Conservation (phyloP, 2,888 invertebrate species). For the Plusia festucae region DNA sequence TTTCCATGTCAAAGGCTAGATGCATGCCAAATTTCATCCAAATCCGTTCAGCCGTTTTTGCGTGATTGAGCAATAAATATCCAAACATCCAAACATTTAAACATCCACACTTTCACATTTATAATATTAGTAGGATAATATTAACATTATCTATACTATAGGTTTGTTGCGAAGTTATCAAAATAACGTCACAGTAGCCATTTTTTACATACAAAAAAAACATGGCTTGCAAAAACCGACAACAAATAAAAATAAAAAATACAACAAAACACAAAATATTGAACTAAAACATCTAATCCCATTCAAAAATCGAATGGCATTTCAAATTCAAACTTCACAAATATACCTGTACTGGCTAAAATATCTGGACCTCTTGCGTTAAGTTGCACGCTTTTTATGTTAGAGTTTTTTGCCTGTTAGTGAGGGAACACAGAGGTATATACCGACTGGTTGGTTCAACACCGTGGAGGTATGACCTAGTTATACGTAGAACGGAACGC, state of each 20-base stretch:
- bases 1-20: too few species aligned
- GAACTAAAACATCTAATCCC: slow-evolving; percentile 26
- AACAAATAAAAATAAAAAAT: not conserved
- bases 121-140: too few species aligned
- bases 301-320: slow-evolving; percentile 34
- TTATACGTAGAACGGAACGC: slow-evolving; percentile 61
- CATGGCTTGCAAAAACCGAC: not conserved
- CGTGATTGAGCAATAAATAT: too few species aligned
- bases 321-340: slow-evolving; percentile 48
- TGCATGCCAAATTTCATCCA: too few species aligned
- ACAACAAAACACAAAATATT: not conserved
- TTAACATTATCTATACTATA: too few species aligned
- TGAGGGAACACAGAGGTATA: slow-evolving; percentile 32
- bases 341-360: slow-evolving; percentile 47
- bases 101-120: too few species aligned
- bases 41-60: too few species aligned
- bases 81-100: too few species aligned
- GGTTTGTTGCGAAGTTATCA: not conserved
- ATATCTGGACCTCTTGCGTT: slow-evolving; percentile 36
- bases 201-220: not conserved
- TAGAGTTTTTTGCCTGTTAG: slow-evolving; percentile 21
- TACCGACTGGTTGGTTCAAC: slow-evolving; percentile 42
- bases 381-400: slow-evolving; percentile 17
- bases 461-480: slow-evolving; percentile 61
- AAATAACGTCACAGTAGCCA: not conserved